Percentiles rank a stretch among this genome's conserved stretches.
Conservation (phyloP, 2,113 vertebrate species). For the Tyto alba region DNA sequence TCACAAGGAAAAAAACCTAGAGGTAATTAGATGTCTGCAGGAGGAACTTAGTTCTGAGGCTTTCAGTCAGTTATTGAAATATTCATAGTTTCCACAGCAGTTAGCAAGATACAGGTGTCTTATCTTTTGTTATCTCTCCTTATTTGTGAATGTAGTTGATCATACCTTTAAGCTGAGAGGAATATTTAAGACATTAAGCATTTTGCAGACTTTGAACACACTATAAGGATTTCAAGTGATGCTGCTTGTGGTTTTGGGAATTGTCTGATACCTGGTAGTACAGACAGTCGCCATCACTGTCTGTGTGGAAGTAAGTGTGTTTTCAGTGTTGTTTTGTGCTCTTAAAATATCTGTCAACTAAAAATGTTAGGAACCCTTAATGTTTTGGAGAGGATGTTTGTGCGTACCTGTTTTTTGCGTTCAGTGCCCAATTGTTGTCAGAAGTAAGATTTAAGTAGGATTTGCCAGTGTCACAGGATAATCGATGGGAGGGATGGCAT, state of each 20-base stretch:
- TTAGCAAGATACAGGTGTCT: not conserved
- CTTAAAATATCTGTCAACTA: not conserved
- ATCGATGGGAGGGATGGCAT: not conserved
- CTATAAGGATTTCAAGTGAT: not conserved
- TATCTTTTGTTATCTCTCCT: not conserved
- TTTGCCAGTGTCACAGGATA: not conserved
- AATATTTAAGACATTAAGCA: not conserved
- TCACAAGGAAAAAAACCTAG: not conserved
- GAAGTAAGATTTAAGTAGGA: not conserved
- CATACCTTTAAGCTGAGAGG: not conserved
- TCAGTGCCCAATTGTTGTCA: not conserved
- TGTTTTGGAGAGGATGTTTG: not conserved
- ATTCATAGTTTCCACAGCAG: not conserved
- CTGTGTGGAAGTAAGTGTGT: rapidly evolving
- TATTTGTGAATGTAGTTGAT: not conserved
- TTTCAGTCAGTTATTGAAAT: not conserved
- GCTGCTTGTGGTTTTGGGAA: not conserved
- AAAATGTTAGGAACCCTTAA: not conserved
- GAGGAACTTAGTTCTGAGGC: not conserved
- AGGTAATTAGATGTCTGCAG: not conserved
- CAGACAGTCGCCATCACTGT: not conserved
- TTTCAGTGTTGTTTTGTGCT: not conserved
- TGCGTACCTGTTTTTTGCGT: not conserved
- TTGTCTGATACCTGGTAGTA: not conserved
- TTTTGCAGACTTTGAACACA: not conserved